phyloP scores from a whole-genome alignment of 2,797 vertebrate species.

The Onychomys arenicola region DNA sequence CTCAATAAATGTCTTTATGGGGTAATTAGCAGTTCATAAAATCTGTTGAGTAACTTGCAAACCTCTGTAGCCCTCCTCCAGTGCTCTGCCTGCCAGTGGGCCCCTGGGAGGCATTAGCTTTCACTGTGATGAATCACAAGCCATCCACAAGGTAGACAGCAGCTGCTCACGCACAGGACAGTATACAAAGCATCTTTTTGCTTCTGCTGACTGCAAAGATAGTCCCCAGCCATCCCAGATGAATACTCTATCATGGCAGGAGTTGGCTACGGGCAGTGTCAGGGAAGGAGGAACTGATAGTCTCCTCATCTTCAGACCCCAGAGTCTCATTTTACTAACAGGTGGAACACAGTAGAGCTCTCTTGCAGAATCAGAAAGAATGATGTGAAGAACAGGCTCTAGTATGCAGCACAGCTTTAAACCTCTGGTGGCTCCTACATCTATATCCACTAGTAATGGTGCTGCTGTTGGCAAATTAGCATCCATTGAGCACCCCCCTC shows the following conservation, averaged over 20 bases:
- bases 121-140: background rate
- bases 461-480: fast-evolving
- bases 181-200: background rate
- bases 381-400: background rate
- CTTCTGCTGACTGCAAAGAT: background rate
- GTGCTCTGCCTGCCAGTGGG: background rate
- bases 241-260: background rate
- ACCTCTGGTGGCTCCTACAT: fast-evolving
- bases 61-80: constrained; percentile 27
- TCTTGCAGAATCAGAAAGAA: background rate
- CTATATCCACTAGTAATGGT: fast-evolving
- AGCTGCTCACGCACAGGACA: background rate
- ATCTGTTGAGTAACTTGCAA: constrained; percentile 71
- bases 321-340: background rate
- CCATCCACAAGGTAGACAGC: background rate
- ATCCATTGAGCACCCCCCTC: fast-evolving
- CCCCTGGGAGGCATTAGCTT: constrained; percentile 47
- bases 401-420: fast-evolving
- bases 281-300: background rate
- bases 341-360: background rate
- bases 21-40: constrained; percentile 79
- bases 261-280: fast-evolving
- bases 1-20: constrained; percentile 59
- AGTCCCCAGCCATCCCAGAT: background rate
- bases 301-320: fast-evolving